A percentile compares a stretch with the other conserved stretches of the same genome.
phyloP scores from a whole-genome alignment of 2,888 invertebrate species.

The Schizaphis graminum region DNA sequence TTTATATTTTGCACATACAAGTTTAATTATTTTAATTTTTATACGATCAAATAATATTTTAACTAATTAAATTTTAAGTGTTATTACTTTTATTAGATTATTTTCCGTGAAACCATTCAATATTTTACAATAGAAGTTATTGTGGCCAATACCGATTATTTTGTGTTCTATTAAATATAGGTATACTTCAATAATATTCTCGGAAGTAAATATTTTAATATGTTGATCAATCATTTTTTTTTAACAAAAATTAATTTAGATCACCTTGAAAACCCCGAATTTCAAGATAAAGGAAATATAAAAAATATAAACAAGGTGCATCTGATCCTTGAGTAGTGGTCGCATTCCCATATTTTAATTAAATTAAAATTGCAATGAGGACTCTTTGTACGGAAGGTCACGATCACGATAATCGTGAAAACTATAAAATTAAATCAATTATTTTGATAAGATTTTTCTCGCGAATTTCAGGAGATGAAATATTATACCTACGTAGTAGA shows the following conservation, averaged over 20 bases:
- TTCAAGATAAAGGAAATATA: neutral
- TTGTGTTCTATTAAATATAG: neutral
- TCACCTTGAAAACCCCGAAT: slow-evolving; percentile 16
- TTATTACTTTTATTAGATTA: neutral
- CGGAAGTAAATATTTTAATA: neutral
- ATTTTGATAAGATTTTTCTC: slow-evolving; percentile 45
- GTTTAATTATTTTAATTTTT: neutral
- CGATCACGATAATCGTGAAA: slow-evolving; percentile 65
- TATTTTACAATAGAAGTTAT: neutral
- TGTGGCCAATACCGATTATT: neutral
- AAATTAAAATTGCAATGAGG: slow-evolving; percentile 50
- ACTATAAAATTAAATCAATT: slow-evolving; percentile 46
- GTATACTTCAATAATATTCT: neutral
- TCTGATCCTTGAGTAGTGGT: slow-evolving; percentile 36
- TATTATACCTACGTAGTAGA: neutral
- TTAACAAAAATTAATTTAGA: neutral
- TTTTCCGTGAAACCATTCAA: neutral
- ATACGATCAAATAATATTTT: neutral
- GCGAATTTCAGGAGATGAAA: neutral
- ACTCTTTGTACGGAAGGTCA: slow-evolving; percentile 44
- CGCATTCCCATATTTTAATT: slow-evolving; percentile 47
- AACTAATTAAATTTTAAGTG: neutral
- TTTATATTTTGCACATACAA: neutral
- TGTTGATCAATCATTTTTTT: neutral
- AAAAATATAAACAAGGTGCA: neutral